A percentile compares a stretch with the other conserved stretches of the same genome.
phyloP scores from a whole-genome alignment of 2,888 invertebrate genomes.

The Apamea anceps region DNA sequence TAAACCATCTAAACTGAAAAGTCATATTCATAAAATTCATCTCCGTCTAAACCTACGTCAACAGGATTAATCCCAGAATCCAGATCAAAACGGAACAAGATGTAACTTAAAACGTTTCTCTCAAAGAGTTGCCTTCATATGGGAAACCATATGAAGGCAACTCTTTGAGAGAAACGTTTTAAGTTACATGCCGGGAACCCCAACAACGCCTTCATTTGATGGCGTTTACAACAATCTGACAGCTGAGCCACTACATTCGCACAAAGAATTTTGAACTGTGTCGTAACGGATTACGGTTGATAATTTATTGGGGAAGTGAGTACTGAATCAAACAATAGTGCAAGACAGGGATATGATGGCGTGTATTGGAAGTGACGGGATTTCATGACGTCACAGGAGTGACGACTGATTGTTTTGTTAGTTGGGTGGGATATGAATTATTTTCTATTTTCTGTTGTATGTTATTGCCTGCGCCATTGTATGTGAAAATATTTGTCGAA shows the following conservation, averaged over 20 bases:
- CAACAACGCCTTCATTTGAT: conserved; percentile 42
- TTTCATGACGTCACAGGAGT: conserved; percentile 31
- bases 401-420: conserved; percentile 41
- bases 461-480: neutral
- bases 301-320: conserved; percentile 2
- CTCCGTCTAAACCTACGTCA: neutral
- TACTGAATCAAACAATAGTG: conserved; percentile 59
- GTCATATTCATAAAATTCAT: neutral
- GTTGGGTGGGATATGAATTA: neutral
- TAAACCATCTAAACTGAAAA: neutral
- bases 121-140: too few relatives aligned
- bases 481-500: neutral
- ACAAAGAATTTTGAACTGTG: conserved; percentile 26
- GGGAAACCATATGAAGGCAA: neutral
- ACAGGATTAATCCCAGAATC: neutral
- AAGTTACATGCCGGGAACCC: conserved; percentile 35
- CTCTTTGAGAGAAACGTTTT: conserved; percentile 43
- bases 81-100: neutral
- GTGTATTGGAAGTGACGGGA: conserved; percentile 56
- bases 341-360: conserved; percentile 59
- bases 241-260: neutral
- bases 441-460: neutral
- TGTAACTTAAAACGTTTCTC: too few relatives aligned
- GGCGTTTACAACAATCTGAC: conserved; percentile 51
- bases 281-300: conserved; percentile 2